A percentile compares a stretch with the other conserved stretches of the same genome.
Evolutionary conservation across 1,140 invertebrate species (phyloP).

Genomic region (Zaprionus kolodkinae): DNA sequence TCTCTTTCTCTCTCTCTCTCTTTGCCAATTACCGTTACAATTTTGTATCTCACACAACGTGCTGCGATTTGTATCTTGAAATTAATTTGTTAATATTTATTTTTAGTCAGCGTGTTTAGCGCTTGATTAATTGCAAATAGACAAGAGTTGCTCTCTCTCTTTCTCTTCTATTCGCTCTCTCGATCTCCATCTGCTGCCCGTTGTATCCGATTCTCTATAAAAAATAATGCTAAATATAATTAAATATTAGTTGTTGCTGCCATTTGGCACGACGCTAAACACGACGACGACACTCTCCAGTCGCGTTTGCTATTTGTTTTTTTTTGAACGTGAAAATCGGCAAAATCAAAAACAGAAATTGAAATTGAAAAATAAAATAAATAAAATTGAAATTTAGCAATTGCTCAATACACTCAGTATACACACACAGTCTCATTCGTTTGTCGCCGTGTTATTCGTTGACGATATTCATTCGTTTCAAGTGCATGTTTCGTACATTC

Average conservation of each 20-base stretch:
- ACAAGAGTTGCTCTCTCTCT: conserved; percentile 13
- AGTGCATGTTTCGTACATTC: conserved; percentile 66
- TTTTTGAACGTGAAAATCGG: conserved; percentile 28
- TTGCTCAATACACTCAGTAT: conserved; percentile 51
- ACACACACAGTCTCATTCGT: conserved; percentile 1
- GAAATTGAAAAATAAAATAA: conserved; percentile 52
- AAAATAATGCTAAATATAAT: conserved; percentile 53
- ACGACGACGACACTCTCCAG: conserved; percentile 42
- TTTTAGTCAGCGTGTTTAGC: conserved; percentile 67
- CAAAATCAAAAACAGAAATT: conserved; percentile 31
- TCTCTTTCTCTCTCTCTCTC: neutral
- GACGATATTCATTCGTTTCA: conserved; percentile 56
- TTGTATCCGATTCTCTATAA: conserved; percentile 36
- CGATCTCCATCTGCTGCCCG: neutral
- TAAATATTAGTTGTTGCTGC: conserved; percentile 70
- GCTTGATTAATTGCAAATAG: conserved; percentile 68
- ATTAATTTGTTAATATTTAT: conserved; percentile 81
- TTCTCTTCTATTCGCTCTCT: conserved; percentile 4
- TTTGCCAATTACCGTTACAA: conserved; percentile 1
- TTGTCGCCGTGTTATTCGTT: conserved; percentile 13
- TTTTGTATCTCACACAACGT: conserved; percentile 4
- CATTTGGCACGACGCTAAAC: conserved; percentile 73
- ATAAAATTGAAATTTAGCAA: conserved; percentile 51
- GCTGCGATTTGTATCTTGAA: conserved; percentile 33
- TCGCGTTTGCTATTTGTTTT: conserved; percentile 34